Percentiles rank a stretch among this genome's conserved stretches.
Conservation (phyloP, 2,888 invertebrate genomes). For the Zele albiditarsus region DNA sequence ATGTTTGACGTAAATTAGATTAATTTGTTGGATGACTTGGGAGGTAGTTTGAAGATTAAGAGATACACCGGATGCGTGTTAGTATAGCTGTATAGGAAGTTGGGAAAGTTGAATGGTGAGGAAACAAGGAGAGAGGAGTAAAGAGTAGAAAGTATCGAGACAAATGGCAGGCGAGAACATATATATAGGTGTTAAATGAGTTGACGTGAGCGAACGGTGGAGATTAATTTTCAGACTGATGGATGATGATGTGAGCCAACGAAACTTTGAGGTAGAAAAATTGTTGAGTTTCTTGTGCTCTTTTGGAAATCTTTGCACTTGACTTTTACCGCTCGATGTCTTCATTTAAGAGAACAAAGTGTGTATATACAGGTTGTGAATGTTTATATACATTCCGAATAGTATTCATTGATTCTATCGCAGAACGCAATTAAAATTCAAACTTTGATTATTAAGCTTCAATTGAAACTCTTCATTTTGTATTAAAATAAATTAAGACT, state of each 20-base stretch:
- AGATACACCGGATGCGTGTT: conserved; percentile 13
- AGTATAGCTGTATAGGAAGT: neutral
- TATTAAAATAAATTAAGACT: too few species aligned
- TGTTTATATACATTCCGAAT: too few species aligned
- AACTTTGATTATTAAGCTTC: too few species aligned
- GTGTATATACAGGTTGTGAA: too few species aligned
- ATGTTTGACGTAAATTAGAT: neutral
- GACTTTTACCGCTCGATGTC: too few species aligned
- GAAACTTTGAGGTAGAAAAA: conserved; percentile 17
- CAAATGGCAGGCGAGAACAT: conserved; percentile 43
- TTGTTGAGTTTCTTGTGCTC: neutral
- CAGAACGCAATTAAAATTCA: too few species aligned
- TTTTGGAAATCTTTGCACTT: too few species aligned
- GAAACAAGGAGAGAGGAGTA: neutral
- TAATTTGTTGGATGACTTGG: neutral
- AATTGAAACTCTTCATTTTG: too few species aligned
- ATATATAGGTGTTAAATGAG: conserved; percentile 51
- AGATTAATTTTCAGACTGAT: conserved; percentile 51
- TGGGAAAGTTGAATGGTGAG: neutral
- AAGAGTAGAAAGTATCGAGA: conserved; percentile 39
- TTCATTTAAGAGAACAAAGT: too few species aligned
- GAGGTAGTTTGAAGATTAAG: conserved; percentile 13
- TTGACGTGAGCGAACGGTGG: conserved; percentile 34
- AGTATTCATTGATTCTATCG: too few species aligned
- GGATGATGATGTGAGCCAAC: conserved; percentile 41